Evolutionary conservation across 2,113 vertebrate species (phyloP), one percentile per base, ranked within the genome.

Genomic region (Hemicordylus capensis): DNA sequence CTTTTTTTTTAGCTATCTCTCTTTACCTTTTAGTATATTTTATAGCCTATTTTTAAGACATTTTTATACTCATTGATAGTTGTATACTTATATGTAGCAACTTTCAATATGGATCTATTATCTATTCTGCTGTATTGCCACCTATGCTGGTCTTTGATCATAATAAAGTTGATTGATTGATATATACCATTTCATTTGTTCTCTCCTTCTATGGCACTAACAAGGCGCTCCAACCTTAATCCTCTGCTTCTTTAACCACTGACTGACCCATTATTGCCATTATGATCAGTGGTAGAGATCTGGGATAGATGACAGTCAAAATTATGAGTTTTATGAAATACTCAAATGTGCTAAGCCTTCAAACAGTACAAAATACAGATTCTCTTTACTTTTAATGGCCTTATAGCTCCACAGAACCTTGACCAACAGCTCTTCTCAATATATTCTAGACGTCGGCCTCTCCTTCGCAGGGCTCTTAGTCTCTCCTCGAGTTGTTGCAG

Each of bases 381-480:
- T 9, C 1, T 3, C 28, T 91, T 95, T 94, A 99, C 98, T 97
- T 99, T 99, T 48, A 99, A 54, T 80, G 99, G 99, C 76, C 97
- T 95, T 72, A 99, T 94, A 92, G 96, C 97, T 59, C 95, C 96
- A 92, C 97, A 98, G 93, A 98, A 97, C 95, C 97, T 99, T 1
- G 94, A 96, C 97, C 99, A 99, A 95, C 97, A 98, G 95, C 97
- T 98, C 85, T 97, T 98, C 93, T 98, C 98, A 87, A 98, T 97
- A 75, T 97, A 97, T 84, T 98, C 98, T 91, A 99, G 95, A 93
- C 97, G 98, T 84, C 98, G 97, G 48, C 97, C 97, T 92, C 97
- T 96, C 54, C 98, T 98, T 74, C 59, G 94, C 86, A 99, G 98
- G 4, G 96, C 96, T 89, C 97, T 96, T 81, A 98, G 93, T 89